These are phyloP conservation scores for Tetheella fluctuosa DNA, from an alignment of 2,888 invertebrate genomes.

Conservation along the genomic window DNA sequence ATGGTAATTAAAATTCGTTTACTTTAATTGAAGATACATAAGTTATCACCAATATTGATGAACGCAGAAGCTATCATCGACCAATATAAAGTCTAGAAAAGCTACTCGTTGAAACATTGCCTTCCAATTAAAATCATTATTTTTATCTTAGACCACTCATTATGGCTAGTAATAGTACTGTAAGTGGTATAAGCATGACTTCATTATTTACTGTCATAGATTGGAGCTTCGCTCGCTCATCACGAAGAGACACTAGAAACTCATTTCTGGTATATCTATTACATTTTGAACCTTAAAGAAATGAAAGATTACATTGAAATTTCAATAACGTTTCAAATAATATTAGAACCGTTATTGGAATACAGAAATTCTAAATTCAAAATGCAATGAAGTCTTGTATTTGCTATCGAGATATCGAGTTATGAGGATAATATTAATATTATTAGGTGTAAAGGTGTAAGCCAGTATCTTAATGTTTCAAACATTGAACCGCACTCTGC, in stretches of 20 bases:
- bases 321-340: neutral
- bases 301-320: neutral
- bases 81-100: neutral
- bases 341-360: conserved; percentile 10
- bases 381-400: neutral
- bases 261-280: conserved; percentile 34
- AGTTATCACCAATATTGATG: too few species aligned
- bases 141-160: conserved; percentile 69
- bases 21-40: too few species aligned
- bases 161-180: conserved; percentile 66
- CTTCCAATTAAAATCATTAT: conserved; percentile 74
- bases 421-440: conserved; percentile 13
- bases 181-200: conserved; percentile 66
- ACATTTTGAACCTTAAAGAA: neutral
- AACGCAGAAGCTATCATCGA: neutral
- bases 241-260: conserved; percentile 49
- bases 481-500: conserved; percentile 1
- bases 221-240: conserved; percentile 57
- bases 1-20: too few species aligned
- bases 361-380: neutral
- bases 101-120: conserved; percentile 30
- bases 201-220: conserved; percentile 75
- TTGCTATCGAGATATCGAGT: conserved; percentile 3
- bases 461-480: neutral
- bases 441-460: neutral